Evolutionary conservation across 2,888 invertebrate genomes (phyloP), one percentile per base, ranked within the genome.

Genomic region (Eilema griseolum): DNA sequence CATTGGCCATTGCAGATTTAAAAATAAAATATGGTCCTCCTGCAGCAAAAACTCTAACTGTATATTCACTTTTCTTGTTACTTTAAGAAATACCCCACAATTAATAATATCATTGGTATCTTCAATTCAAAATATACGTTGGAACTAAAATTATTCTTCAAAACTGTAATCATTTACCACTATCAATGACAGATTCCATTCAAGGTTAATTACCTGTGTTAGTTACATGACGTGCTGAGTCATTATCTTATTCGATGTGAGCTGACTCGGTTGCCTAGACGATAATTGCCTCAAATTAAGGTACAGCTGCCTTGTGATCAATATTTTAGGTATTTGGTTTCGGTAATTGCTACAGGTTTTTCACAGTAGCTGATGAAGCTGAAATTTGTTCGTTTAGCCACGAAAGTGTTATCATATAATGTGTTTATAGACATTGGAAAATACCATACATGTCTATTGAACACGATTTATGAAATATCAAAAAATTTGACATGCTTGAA

Each of bases 251-350:
- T 70, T 41, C 26, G 37, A 24, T 61, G 57, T 24, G 52, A 59
- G 33, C 61, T 74, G 59, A 62, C 70, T 71, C 69, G 65, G 46
- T 52, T 71, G 79, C 70, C 82, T 67, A 72, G 66, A 79, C 71
- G 73, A 79, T 79, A 77, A 75, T 82, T 75, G 69, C 68, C 37
- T 72, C 67, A 69, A 75, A 73, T 77, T 74, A 77, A 77, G 69
- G 75, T n/a, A n/a, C 77, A 65, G 37, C 71, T 37, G 69, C 64
- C 69, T n/a, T n/a, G n/a, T n/a, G 69, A 81, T 79, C 80, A 75
- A 79, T 79, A 77, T 75, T 79, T 73, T 71, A 69, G 69, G 67
- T 73, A 74, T 70, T 65, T 23, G 70, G 66, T 66, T 24, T 66
- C 37, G 5, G 64, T 82, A 79, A 80, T 77, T 77, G 69, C 74